Base-by-base conservation (phyloP, 2,797 vertebrate genomes). In the Poeciliopsis paucimaculata region DNA sequence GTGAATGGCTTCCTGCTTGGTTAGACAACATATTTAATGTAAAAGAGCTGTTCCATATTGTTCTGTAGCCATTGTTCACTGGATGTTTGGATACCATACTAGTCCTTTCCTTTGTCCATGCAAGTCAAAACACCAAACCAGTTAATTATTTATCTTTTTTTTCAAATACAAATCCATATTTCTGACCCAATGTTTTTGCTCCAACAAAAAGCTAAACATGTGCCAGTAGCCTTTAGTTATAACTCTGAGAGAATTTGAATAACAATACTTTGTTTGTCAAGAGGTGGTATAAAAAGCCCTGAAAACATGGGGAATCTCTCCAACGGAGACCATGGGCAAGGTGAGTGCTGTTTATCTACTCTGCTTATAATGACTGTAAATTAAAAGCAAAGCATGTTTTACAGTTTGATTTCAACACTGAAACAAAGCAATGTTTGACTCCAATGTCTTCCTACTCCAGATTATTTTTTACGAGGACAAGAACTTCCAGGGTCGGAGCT, bases 391-490 rank as follows among this genome's bases (percentile, higher is more conserved):
- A 77, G 77, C 23, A 47, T 76, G 39, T 47, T 36, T 78, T 16
- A 12, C 28, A 66, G 41, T 80, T 85, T 84, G 2, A 49, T 49
- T 39, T 86, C 34, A 39, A 72, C 34, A 39, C 46, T 28, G 26
- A 43, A 75, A 47, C 51, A 62, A n/a, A 39, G 45, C n/a, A 18
- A 41, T 34, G 41, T 68, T 23, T 12, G 26, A 28, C 72, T 20
- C n/a, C 47, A 64, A 12, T 47, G 28, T 64, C 73, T 76, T 31
- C 46, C 57, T 39, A 49, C 47, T 26, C 16, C 86, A 96, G 96
- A 95, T 96, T 45, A 95, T 94, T 86, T 96, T 96, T 92, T 96
- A 96, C 92, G 95, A 96, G 90, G 95, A 96, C 92, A 95, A 94
- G 80, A 92, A 96, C 93, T 96, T 96, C 92, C 95, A 95, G 91